A percentile compares a stretch with the other conserved stretches of the same genome.
Evolutionary conservation across 1,140 invertebrate species (phyloP).

Genomic region (Drosophila sproati): DNA sequence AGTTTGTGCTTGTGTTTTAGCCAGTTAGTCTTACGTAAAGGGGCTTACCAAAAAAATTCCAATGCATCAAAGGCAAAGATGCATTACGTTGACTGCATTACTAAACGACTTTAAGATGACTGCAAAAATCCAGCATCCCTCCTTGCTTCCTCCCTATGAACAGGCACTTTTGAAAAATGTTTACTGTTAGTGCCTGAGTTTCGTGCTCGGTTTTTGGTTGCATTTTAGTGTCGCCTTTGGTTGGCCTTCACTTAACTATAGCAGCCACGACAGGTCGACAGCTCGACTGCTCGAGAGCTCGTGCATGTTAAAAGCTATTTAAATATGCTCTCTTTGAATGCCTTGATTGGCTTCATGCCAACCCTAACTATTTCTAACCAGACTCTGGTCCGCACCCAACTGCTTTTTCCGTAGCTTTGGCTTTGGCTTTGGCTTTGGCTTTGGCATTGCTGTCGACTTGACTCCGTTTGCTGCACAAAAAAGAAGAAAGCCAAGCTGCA

Average conservation of each 20-base stretch:
- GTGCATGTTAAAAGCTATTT: slow-evolving; percentile 82
- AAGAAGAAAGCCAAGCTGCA: slow-evolving; percentile 34
- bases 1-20: slow-evolving; percentile 10
- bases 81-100: slow-evolving; percentile 72
- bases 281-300: slow-evolving; percentile 61
- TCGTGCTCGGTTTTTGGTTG: slow-evolving; percentile 51
- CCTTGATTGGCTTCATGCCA: slow-evolving; percentile 76
- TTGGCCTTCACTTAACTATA: slow-evolving; percentile 79
- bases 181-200: slow-evolving; percentile 20
- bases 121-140: neutral
- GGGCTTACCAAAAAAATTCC: slow-evolving; percentile 20
- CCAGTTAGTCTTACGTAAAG: neutral
- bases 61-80: slow-evolving; percentile 67
- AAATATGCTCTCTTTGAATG: slow-evolving; percentile 82
- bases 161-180: slow-evolving; percentile 64
- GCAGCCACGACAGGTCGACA: slow-evolving; percentile 26
- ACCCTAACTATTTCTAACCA: slow-evolving; percentile 30
- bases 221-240: slow-evolving; percentile 79
- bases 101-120: slow-evolving; percentile 68
- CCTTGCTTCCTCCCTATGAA: neutral
- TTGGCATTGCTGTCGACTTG: slow-evolving; percentile 45
- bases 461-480: slow-evolving; percentile 31
- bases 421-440: slow-evolving; percentile 32
- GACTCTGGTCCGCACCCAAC: slow-evolving; percentile 14
- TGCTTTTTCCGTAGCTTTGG: slow-evolving; percentile 9